A percentile compares a stretch with the other conserved stretches of the same genome.
Evolutionary conservation across 2,113 vertebrate species (phyloP).

Genomic region (Pimephales promelas): DNA sequence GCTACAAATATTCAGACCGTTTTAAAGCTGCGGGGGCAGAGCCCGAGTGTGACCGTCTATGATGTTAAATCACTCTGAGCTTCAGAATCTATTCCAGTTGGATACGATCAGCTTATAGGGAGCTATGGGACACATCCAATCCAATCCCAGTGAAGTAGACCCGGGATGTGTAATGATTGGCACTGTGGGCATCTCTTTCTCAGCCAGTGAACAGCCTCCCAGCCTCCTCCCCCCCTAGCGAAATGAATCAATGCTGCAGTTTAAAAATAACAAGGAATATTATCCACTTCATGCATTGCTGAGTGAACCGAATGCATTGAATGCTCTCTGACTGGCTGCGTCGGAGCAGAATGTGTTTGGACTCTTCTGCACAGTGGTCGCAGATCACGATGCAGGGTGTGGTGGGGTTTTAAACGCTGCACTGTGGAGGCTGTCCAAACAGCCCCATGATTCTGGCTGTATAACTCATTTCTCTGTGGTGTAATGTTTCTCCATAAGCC

Average conservation of each 20-base stretch:
- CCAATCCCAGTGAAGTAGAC: conserved; percentile 20
- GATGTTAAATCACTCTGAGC: conserved; percentile 25
- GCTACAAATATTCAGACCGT: conserved; percentile 48
- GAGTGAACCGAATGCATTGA: conserved; percentile 42
- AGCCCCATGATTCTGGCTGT: conserved; percentile 7
- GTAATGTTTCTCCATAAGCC: conserved; percentile 20
- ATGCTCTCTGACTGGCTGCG: conserved; percentile 42
- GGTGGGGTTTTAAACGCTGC: conserved; percentile 12
- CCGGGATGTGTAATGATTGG: conserved; percentile 35
- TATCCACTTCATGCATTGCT: conserved; percentile 27
- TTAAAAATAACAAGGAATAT: conserved; percentile 59
- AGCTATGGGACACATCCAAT: conserved; percentile 20
- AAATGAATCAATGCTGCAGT: conserved; percentile 50
- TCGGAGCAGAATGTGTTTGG: conserved; percentile 36
- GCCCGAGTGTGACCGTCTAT: conserved; percentile 38
- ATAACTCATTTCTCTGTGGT: conserved; percentile 30
- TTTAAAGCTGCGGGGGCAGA: conserved; percentile 42
- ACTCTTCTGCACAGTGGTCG: conserved; percentile 39
- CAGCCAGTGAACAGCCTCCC: conserved; percentile 41
- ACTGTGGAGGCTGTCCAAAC: conserved; percentile 24
- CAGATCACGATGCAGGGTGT: conserved; percentile 46
- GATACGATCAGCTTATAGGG: conserved; percentile 10
- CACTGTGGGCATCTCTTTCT: conserved; percentile 36
- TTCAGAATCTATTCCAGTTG: conserved; percentile 42
- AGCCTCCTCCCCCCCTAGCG: neutral